Evolutionary conservation across 1,140 invertebrate species (phyloP).

Genomic region (Melipona quadrifasciata): DNA sequence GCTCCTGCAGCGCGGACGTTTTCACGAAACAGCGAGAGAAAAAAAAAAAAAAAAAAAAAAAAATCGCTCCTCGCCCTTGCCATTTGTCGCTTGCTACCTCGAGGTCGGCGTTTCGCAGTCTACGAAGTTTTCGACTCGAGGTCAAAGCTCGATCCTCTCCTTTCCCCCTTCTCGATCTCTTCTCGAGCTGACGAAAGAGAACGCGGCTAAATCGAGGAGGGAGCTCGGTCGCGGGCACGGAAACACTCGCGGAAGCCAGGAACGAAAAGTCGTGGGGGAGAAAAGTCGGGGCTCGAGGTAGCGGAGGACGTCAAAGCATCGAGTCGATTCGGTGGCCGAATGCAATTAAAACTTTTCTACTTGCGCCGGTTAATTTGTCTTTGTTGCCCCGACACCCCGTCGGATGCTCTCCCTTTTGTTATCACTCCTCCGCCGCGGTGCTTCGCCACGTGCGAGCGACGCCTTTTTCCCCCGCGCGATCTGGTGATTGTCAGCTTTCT

Average conservation of each 20-base stretch:
- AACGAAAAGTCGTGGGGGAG: conserved; percentile 49
- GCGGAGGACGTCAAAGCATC: conserved; percentile 47
- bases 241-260: neutral
- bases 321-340: conserved; percentile 58
- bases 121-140: no score
- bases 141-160: no score
- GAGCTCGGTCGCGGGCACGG: neutral
- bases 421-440: neutral
- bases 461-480: neutral
- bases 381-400: conserved; percentile 58
- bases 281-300: neutral
- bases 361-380: conserved; percentile 75
- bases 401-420: conserved; percentile 41
- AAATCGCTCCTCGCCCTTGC: conserved; percentile 14
- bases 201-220: neutral
- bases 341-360: conserved; percentile 80
- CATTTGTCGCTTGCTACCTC: conserved; percentile 34
- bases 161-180: no score
- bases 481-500: neutral
- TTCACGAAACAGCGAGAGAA: neutral
- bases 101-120: no score
- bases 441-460: neutral
- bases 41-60: neutral
- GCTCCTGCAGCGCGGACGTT: neutral
- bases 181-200: neutral